Evolutionary conservation across 2,888 invertebrate species (phyloP).

Genomic region (Rhogogaster chlorosoma): DNA sequence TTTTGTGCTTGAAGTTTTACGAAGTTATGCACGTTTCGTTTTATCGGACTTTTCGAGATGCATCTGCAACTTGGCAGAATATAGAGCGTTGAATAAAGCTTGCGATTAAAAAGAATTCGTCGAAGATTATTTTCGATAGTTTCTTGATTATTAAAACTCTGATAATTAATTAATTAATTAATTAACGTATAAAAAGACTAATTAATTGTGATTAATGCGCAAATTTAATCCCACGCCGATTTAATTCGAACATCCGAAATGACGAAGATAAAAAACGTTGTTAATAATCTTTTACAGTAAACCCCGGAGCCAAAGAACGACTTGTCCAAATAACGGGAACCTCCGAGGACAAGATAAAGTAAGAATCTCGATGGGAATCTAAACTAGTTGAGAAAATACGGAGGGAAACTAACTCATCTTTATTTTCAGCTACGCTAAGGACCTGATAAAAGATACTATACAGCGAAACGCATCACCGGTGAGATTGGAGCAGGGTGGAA

Average conservation of each 20-base stretch:
- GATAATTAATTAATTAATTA: neutral
- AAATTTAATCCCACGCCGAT: conserved; percentile 55
- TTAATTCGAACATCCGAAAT: conserved; percentile 20
- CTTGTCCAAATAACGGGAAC: conserved; percentile 97
- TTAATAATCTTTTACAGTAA: conserved; percentile 84
- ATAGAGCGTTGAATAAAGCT: neutral
- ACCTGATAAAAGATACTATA: conserved; percentile 96
- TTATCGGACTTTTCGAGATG: neutral
- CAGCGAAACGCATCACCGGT: conserved; percentile 96
- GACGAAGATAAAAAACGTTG: neutral
- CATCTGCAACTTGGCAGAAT: neutral
- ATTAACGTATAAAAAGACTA: conserved; percentile 43
- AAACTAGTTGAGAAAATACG: conserved; percentile 22
- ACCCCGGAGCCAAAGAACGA: conserved; percentile 96
- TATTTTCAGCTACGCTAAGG: conserved; percentile 89
- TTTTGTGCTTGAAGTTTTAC: neutral
- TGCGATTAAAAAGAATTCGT: no score
- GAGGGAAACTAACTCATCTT: conserved; percentile 40
- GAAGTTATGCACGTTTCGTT: neutral
- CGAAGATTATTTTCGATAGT: no score
- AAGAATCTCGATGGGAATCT: conserved; percentile 73
- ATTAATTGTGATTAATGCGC: conserved; percentile 57
- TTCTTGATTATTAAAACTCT: neutral
- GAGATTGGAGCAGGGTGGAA: conserved; percentile 82
- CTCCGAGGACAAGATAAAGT: conserved; percentile 96